Base-by-base conservation (phyloP, 2,797 vertebrate genomes). In the Erpetoichthys calabaricus region DNA sequence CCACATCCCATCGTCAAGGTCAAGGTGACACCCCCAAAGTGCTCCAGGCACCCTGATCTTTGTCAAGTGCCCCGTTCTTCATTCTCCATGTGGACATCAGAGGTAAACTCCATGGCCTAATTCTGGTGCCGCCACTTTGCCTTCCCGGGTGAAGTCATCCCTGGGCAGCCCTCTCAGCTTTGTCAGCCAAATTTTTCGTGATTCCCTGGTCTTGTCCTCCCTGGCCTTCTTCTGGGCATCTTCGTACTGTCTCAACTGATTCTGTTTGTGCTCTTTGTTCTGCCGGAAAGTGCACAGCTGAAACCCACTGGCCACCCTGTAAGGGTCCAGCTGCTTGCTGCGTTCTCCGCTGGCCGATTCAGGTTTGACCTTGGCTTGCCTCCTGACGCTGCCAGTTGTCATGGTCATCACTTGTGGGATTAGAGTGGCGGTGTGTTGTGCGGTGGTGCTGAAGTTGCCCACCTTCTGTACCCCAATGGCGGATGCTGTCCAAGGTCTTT, bases 51-150 rank as follows among this genome's bases (percentile, higher is more conserved):
- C n/a, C n/a, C n/a, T n/a, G n/a, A n/a, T n/a, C n/a, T n/a, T n/a
- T n/a, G n/a, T n/a, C n/a, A n/a, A n/a, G n/a, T n/a, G n/a, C n/a
- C n/a, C n/a, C n/a, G n/a, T n/a, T n/a, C n/a, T n/a, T n/a, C n/a
- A n/a, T n/a, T n/a, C n/a, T n/a, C n/a, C n/a, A n/a, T n/a, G n/a
- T n/a, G n/a, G 47, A 51, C 46, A 54, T 85, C 69, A 87, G 59
- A 81, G 71, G 62, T 80, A 81, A 2, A 62, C 5, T 4, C 76
- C 68, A 4, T 52, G 50, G 7, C 83, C 81, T 9, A 85, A 67
- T 61, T 87, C 81, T 0, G 81, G 76, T 8, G 78, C 79, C 3
- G 71, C 66, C 9, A 53, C 73, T 68, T 80, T 82, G 25, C 65
- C 71, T 51, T 71, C 70, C 53, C 68, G 74, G 42, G 61, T 73